Evolutionary conservation across 2,797 vertebrate species (phyloP), one percentile per base, ranked within the genome.

Genomic region (Alca torda): DNA sequence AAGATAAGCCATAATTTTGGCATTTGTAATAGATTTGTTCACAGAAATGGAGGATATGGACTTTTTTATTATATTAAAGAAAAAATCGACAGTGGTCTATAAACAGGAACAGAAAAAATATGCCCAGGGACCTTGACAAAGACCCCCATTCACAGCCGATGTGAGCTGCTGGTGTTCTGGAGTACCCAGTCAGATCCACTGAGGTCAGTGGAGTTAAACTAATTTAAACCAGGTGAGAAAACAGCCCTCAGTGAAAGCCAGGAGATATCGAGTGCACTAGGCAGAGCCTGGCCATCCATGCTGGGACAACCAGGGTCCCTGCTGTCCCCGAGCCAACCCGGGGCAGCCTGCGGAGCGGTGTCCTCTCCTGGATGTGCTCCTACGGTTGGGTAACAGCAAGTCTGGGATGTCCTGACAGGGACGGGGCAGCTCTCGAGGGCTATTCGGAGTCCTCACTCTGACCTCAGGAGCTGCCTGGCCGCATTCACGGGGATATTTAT

Each of bases 251-350:
- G 0, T 12, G 75, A 84, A 84, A 51, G 39, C 39, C 48, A 50
- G 64, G 61, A 68, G 90, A 46, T 6, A 21, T 1, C 8, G 26
- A 74, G 50, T 35, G 72, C 37, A 5, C 60, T 37, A 30, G 39
- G 41, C 69, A 84, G 87, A 70, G 37, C 65, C 79, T 84, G 63
- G 46, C 68, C 69, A 28, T 25, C 77, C 5, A 0, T 76, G 35
- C 54, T 41, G 78, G 84, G 48, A 70, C 63, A 84, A 13, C 31
- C 10, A 9, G 24, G 30, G 64, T 75, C 75, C 46, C 21, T 0
- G 0, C 30, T 48, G 60, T 70, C 85, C 56, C 69, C 0, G 3
- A 24, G 57, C 65, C 69, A 78, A 2, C 15, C 33, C 1, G 0
- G 35, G 46, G 21, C 50, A 50, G 61, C 45, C 68, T 43, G 23